phyloP scores from a whole-genome alignment of 1,140 invertebrate genomes.

The Aethina tumida region DNA sequence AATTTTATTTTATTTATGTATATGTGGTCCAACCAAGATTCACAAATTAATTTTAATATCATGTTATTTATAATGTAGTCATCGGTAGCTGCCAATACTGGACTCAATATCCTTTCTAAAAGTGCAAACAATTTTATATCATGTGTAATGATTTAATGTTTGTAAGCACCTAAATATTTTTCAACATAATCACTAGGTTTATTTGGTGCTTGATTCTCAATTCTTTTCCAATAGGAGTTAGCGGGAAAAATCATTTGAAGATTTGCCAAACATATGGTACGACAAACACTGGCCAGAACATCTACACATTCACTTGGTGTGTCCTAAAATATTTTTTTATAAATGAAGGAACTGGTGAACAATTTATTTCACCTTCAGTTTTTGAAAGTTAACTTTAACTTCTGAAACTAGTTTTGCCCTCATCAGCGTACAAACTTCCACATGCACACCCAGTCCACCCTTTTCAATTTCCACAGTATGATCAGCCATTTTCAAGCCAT shows the following conservation, averaged over 20 bases:
- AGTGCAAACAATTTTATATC: conserved; percentile 13
- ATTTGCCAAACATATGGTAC: conserved; percentile 60
- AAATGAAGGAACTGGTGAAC: conserved; percentile 4
- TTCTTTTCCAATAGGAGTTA: conserved; percentile 51
- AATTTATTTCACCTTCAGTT: conserved; percentile 56
- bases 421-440: conserved; percentile 62
- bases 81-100: conserved; percentile 59
- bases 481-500: conserved; percentile 51
- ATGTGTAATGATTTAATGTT: neutral
- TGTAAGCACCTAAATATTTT: conserved; percentile 48
- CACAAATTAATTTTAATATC: conserved; percentile 68
- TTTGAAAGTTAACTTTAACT: conserved; percentile 58
- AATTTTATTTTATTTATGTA: conserved; percentile 71
- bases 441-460: conserved; percentile 39
- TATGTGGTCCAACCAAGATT: conserved; percentile 76
- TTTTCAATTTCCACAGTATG: conserved; percentile 43
- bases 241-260: conserved; percentile 65
- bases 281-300: conserved; percentile 58
- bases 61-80: conserved; percentile 63
- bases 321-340: conserved; percentile 39
- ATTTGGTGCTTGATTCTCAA: conserved; percentile 32
- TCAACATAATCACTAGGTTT: conserved; percentile 46
- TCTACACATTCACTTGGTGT: conserved; percentile 55
- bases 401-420: conserved; percentile 66
- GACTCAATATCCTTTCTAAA: conserved; percentile 61